Conservation (phyloP, 1,140 invertebrate species). For the Neodiprion virginianus region DNA sequence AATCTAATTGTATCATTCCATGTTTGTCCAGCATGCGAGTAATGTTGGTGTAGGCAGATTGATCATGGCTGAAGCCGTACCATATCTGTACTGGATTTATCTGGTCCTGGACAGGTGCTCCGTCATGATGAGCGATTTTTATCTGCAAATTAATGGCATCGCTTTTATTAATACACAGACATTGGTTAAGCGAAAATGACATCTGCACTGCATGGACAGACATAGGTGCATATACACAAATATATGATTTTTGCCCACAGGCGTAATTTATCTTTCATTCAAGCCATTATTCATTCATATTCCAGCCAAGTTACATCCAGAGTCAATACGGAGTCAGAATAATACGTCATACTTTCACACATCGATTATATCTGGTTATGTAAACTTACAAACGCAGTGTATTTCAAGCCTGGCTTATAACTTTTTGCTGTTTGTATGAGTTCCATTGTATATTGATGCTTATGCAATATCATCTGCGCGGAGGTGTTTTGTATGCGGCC, state of each 20-base stretch:
- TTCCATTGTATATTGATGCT: constrained; percentile 84
- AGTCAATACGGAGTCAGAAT: no score
- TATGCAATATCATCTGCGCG: constrained; percentile 75
- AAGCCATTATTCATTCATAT: constrained; percentile 13
- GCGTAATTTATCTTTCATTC: constrained; percentile 19
- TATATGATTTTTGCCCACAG: neutral
- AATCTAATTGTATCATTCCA: constrained; percentile 75
- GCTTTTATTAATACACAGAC: constrained; percentile 1
- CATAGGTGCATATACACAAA: neutral
- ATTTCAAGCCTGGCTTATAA: constrained; percentile 88
- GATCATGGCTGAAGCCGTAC: constrained; percentile 72
- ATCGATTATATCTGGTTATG: neutral
- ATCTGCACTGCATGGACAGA: neutral
- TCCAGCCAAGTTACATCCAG: neutral
- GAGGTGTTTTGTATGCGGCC: constrained; percentile 82
- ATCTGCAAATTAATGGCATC: constrained; percentile 60
- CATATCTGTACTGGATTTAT: constrained; percentile 70
- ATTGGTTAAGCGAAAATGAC: neutral
- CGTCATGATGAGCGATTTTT: constrained; percentile 79
- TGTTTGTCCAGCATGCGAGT: constrained; percentile 68
- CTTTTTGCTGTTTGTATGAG: constrained; percentile 81
- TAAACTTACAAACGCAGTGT: constrained; percentile 77
- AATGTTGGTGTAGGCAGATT: constrained; percentile 68
- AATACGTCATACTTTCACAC: no score
- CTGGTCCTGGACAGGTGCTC: constrained; percentile 70